These are phyloP conservation scores for Merodon equestris DNA, from an alignment of 2,888 invertebrate species.

Conservation along the genomic window DNA sequence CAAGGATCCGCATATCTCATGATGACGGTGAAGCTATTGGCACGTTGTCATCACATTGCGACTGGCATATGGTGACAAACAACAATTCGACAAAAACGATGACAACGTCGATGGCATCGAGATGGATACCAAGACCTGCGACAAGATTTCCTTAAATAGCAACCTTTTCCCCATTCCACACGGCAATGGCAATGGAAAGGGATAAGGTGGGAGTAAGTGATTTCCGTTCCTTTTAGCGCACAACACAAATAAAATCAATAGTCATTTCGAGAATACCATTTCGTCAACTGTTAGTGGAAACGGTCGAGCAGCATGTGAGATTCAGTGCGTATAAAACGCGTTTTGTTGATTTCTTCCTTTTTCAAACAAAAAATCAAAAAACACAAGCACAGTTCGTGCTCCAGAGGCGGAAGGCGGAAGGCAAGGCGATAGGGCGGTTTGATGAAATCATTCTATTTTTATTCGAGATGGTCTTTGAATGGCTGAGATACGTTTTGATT, in stretches of 20 bases:
- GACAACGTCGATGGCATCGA: slow-evolving; percentile 32
- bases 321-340: slow-evolving; percentile 35
- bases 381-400: no score
- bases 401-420: no score
- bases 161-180: slow-evolving; percentile 19
- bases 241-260: slow-evolving; percentile 65
- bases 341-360: slow-evolving; percentile 36
- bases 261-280: slow-evolving; percentile 62
- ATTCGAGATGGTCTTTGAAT: slow-evolving; percentile 26
- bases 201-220: slow-evolving; percentile 58
- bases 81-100: slow-evolving; percentile 36
- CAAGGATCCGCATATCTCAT: no score
- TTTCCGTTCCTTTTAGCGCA: slow-evolving; percentile 40
- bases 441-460: slow-evolving; percentile 39
- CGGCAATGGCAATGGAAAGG: slow-evolving; percentile 3
- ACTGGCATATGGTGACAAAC: slow-evolving; percentile 63
- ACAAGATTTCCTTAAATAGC: slow-evolving; percentile 59
- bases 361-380: slow-evolving; percentile 31
- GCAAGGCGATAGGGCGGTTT: slow-evolving; percentile 24
- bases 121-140: slow-evolving; percentile 43
- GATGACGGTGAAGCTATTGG: slow-evolving; percentile 40
- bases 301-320: slow-evolving; percentile 13
- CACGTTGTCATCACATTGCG: slow-evolving; percentile 65
- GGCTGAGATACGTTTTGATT: slow-evolving; percentile 21
- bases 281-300: slow-evolving; percentile 35